Conservation (phyloP, 2,888 invertebrate species). For the Lepidochitona cinerea region DNA sequence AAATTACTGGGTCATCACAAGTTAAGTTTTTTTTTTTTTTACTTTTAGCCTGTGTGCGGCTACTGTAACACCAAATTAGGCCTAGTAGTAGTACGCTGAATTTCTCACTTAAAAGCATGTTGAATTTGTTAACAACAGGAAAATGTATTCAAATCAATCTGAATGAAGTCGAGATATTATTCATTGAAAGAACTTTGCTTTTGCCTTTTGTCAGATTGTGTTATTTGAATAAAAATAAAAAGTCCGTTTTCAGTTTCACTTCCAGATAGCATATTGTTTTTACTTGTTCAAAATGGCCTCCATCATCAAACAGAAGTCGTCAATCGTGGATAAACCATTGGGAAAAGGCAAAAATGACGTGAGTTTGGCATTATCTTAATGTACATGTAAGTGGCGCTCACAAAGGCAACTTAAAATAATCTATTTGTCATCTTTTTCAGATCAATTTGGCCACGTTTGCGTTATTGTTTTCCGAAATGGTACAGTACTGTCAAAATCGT, state of each 20-base stretch:
- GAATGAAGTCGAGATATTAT: too few relatives aligned
- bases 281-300: constrained; percentile 36
- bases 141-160: too few relatives aligned
- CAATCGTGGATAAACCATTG: constrained; percentile 90
- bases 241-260: not conserved
- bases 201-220: too few relatives aligned
- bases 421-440: constrained; percentile 52
- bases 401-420: not conserved
- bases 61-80: too few relatives aligned
- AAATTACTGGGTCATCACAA: too few relatives aligned
- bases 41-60: too few relatives aligned
- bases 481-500: constrained; percentile 93
- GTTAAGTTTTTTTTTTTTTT: too few relatives aligned
- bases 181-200: too few relatives aligned
- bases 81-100: too few relatives aligned
- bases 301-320: constrained; percentile 74
- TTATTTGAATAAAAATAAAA: too few relatives aligned
- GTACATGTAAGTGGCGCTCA: not conserved
- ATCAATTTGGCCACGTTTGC: constrained; percentile 91
- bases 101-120: too few relatives aligned
- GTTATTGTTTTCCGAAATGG: constrained; percentile 96
- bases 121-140: too few relatives aligned
- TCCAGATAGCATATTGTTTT: not conserved
- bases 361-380: not conserved
- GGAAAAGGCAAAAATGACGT: constrained; percentile 95